Percentiles rank a stretch among this genome's conserved stretches.
Evolutionary conservation across 2,797 vertebrate species (phyloP).

Genomic region (Loris lydekkerianus): DNA sequence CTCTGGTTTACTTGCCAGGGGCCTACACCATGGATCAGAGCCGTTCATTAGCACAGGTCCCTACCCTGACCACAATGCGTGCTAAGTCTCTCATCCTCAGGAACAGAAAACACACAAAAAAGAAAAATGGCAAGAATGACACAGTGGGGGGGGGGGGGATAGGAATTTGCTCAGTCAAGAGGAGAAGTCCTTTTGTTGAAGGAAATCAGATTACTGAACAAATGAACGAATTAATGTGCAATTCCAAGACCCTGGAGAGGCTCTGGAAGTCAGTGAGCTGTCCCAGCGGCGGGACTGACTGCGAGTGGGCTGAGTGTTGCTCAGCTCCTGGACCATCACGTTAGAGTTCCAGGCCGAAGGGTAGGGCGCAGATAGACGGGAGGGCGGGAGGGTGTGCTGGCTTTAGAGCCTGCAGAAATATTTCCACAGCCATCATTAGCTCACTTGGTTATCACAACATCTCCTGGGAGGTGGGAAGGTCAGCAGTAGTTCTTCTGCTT

Average conservation of each 20-base stretch:
- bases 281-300: not conserved
- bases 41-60: constrained; percentile 68
- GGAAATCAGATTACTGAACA: constrained; percentile 38
- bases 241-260: constrained; percentile 74
- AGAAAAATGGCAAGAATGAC: not conserved
- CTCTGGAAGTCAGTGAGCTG: constrained; percentile 70
- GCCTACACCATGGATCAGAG: constrained; percentile 60
- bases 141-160: not conserved
- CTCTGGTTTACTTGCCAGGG: not conserved
- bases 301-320: not conserved
- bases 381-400: not conserved
- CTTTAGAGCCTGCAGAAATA: not conserved
- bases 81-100: not conserved
- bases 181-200: not conserved
- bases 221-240: constrained; percentile 81
- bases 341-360: not conserved
- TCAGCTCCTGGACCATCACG: not conserved
- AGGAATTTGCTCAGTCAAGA: not conserved
- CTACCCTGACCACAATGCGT: not conserved
- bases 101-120: not conserved
- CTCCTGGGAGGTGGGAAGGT: not conserved
- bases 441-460: constrained; percentile 24
- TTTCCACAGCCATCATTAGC: constrained; percentile 10
- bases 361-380: not conserved
- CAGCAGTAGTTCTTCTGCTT: not conserved